phyloP scores from a whole-genome alignment of 2,113 vertebrate genomes.

The Percina caprodes region DNA sequence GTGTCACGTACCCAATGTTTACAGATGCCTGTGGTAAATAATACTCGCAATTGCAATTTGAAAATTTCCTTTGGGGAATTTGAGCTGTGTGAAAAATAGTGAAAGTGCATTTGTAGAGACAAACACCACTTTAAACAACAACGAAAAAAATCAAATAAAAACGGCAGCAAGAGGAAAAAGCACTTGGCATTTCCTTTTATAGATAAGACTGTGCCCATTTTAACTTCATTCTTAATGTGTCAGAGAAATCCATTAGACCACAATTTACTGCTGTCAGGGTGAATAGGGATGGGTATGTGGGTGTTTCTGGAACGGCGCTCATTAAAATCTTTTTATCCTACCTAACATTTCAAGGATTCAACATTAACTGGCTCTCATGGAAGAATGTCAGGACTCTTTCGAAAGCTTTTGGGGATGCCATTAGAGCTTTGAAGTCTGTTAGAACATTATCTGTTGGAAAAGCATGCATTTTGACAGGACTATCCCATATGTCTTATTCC shows the following conservation, averaged over 20 bases:
- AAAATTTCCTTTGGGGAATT: neutral
- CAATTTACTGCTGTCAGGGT: slow-evolving; percentile 56
- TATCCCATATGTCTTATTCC: neutral
- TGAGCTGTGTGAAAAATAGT: neutral
- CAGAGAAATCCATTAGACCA: slow-evolving; percentile 62
- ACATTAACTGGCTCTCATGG: slow-evolving; percentile 38
- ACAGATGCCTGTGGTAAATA: neutral
- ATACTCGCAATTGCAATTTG: neutral
- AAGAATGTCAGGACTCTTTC: slow-evolving; percentile 33
- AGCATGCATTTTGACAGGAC: neutral
- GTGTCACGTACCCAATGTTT: neutral
- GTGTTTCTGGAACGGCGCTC: slow-evolving; percentile 52
- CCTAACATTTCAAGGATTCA: slow-evolving; percentile 53
- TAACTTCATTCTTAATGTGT: slow-evolving; percentile 50
- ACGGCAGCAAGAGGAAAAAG: neutral
- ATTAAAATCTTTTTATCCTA: slow-evolving; percentile 71
- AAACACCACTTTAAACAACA: slow-evolving; percentile 21
- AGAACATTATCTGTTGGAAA: slow-evolving; percentile 8
- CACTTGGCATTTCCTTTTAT: slow-evolving; percentile 45
- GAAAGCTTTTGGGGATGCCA: slow-evolving; percentile 26
- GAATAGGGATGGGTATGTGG: slow-evolving; percentile 38
- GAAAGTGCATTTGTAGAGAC: neutral
- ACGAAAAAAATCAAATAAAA: neutral
- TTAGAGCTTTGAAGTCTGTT: slow-evolving; percentile 49
- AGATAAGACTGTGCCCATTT: slow-evolving; percentile 43